These are phyloP conservation scores for Enteromius thamalakanensis DNA, from an alignment of 2,797 vertebrate species.

Conservation along the genomic window DNA sequence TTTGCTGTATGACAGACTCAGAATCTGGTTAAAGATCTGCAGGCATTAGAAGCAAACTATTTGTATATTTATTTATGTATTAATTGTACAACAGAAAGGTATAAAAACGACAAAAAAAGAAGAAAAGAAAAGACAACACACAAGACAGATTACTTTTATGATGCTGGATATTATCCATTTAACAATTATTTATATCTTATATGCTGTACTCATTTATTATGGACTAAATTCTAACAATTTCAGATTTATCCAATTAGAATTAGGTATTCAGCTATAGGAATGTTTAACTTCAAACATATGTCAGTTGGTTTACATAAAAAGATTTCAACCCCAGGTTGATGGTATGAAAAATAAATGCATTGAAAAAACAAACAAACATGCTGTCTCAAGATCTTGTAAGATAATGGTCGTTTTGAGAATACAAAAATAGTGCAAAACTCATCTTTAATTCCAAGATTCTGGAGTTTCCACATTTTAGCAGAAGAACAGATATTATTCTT, in stretches of 20 bases:
- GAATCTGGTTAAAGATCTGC: background rate
- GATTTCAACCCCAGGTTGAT: background rate
- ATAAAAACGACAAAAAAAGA: background rate
- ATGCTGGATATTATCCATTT: background rate
- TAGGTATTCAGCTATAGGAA: background rate
- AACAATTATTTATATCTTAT: background rate
- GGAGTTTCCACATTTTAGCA: background rate
- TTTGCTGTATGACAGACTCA: background rate
- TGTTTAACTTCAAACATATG: background rate
- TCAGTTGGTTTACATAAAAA: background rate
- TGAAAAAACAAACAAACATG: background rate
- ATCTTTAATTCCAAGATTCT: background rate
- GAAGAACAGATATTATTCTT: background rate
- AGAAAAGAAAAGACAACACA: background rate
- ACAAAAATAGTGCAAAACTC: background rate
- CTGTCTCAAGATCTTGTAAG: background rate
- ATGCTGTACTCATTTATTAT: background rate
- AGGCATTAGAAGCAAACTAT: background rate
- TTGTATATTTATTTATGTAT: background rate
- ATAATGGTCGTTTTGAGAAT: background rate
- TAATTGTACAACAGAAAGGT: background rate
- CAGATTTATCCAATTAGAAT: background rate
- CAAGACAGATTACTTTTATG: background rate
- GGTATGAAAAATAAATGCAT: constrained; percentile 2
- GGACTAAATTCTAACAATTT: background rate